A percentile compares a stretch with the other conserved stretches of the same genome.
phyloP scores from a whole-genome alignment of 2,113 vertebrate genomes.

The Zosterops lateralis region DNA sequence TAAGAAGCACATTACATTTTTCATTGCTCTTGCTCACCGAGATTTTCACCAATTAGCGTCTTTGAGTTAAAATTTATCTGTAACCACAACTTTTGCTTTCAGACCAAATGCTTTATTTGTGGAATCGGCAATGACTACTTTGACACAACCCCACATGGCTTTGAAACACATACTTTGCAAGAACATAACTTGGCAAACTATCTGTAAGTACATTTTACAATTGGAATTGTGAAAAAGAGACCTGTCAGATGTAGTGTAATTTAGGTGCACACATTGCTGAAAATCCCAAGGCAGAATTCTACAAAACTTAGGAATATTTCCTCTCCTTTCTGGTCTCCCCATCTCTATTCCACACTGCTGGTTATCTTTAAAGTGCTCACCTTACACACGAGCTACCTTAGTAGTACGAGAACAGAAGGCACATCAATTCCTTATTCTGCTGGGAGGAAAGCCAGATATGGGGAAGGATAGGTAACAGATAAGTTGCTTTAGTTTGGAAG shows the following conservation, averaged over 20 bases:
- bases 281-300: background rate
- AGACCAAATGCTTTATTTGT: conserved; percentile 99
- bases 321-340: background rate
- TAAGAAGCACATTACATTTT: conserved; percentile 26
- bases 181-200: conserved; percentile 99
- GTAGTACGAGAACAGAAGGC: background rate
- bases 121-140: conserved; percentile 99
- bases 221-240: background rate
- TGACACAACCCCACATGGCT: conserved; percentile 95
- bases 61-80: background rate
- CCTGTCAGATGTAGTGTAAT: background rate
- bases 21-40: background rate
- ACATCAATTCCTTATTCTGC: background rate
- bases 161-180: conserved; percentile 97
- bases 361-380: background rate
- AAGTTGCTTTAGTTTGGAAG: background rate
- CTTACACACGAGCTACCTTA: background rate
- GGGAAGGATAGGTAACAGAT: background rate
- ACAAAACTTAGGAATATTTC: background rate
- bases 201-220: conserved; percentile 83
- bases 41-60: background rate
- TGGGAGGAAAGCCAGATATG: background rate
- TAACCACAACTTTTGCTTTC: conserved; percentile 33
- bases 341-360: background rate
- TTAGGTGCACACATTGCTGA: background rate